phyloP scores from a whole-genome alignment of 2,888 invertebrate species.

The Eupithecia exiguata region DNA sequence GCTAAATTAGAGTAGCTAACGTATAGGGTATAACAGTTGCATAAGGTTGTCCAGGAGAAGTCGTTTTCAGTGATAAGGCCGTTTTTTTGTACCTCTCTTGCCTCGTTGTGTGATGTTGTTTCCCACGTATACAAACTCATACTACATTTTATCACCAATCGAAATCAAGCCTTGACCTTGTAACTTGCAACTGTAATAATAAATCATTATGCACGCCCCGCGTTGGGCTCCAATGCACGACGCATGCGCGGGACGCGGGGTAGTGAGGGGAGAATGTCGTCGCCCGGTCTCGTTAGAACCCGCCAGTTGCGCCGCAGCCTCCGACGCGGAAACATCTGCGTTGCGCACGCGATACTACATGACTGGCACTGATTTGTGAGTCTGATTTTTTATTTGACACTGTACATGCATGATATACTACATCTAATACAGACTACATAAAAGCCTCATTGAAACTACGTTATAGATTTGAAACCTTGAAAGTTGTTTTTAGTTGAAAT shows the following conservation, averaged over 20 bases:
- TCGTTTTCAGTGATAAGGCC: not conserved
- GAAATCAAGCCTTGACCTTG: constrained; percentile 29
- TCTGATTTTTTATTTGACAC: constrained; percentile 46
- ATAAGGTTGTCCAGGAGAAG: not conserved
- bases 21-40: not conserved
- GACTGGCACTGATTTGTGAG: constrained; percentile 67
- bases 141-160: not conserved
- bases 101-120: too few relatives aligned
- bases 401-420: not conserved
- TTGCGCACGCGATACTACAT: constrained; percentile 52
- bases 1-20: not conserved
- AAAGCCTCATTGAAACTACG: not conserved
- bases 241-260: constrained; percentile 43
- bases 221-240: constrained; percentile 70
- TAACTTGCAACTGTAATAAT: constrained; percentile 38
- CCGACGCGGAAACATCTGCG: constrained; percentile 61
- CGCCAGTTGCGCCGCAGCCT: constrained; percentile 76
- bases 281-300: constrained; percentile 53
- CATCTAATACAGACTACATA: not conserved
- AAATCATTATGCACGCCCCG: constrained; percentile 53
- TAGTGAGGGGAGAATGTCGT: constrained; percentile 41
- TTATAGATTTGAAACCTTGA: not conserved
- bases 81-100: not conserved
- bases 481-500: not conserved
- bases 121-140: not conserved